These are phyloP conservation scores for Limnephilus marmoratus DNA, from an alignment of 2,888 invertebrate species.

Conservation along the genomic window DNA sequence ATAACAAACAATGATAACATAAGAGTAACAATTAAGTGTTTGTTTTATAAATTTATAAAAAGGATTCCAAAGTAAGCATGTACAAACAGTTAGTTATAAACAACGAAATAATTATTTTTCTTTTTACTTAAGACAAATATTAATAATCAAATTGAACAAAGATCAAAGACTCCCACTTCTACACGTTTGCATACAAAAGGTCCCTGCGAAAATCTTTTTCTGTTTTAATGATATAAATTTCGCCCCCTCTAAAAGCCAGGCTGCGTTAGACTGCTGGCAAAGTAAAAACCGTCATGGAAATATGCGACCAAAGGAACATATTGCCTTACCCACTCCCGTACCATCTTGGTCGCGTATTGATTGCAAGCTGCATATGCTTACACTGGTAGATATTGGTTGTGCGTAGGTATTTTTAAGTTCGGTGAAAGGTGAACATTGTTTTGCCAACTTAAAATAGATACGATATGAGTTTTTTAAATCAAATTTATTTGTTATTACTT, in stretches of 20 bases:
- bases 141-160: neutral
- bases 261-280: neutral
- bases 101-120: no score
- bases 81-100: no score
- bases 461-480: no score
- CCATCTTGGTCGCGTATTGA: slow-evolving; percentile 11
- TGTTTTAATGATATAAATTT: slow-evolving; percentile 39
- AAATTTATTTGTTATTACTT: no score
- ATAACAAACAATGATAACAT: no score
- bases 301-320: neutral
- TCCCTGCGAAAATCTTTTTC: slow-evolving; percentile 21
- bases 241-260: neutral
- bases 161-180: neutral
- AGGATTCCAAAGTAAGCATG: no score
- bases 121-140: neutral
- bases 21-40: no score
- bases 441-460: no score
- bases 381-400: neutral
- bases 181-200: neutral
- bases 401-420: neutral
- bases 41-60: no score
- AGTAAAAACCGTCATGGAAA: slow-evolving; percentile 3
- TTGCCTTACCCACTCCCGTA: neutral
- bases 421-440: no score
- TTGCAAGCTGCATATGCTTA: slow-evolving; percentile 18